Base-by-base conservation (phyloP, 2,113 vertebrate species). In the Formicarius rufipectus region DNA sequence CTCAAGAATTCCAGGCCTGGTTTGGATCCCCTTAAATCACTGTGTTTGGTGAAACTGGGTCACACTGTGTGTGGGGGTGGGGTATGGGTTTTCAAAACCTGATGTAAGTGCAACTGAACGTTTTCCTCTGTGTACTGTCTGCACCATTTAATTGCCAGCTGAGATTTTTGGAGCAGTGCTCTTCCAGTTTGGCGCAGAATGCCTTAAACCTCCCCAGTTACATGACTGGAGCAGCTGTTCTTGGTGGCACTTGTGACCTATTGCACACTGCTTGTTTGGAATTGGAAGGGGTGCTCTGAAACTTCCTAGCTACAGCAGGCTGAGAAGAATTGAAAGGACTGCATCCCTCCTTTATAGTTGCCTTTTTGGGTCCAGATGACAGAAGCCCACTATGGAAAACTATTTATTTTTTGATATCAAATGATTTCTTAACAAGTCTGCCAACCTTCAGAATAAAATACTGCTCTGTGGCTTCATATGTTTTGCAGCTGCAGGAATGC, bases 1-100 rank as follows among this genome's bases (percentile, higher is more conserved):
- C 47, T 90, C 58, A 94, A 95, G 64, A 93, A 92, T 97, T 95
- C 44, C 62, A 89, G 95, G n/a, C n/a, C 59, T 89, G 47, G 30
- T 89, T 94, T 93, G 75, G 67, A 92, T 94, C 67, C 64, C 83
- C 56, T 81, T 84, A 62, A 90, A 92, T 63, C 17, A 45, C 3
- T 39, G 42, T 62, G 56, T 84, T 91, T 85, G 79, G 56, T 92
- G 72, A 88, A 94, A 88, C 60, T 84, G 87, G 85, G 87, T 96
- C 68, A 81, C 50, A 67, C n/a, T 87, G 14, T 9, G 30, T 4
- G 8, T 12, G 33, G 39, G 35, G 45, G 19, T 24, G 55, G 63
- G 78, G 69, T 40, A 24, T 4, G 30, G 50, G 39, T 77, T 93
- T 87, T 84, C 64, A 87, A 94, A 75, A 90, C 75, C 66, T 75